Conservation (phyloP, 2,113 vertebrate species). For the Ardeotis arabs region DNA sequence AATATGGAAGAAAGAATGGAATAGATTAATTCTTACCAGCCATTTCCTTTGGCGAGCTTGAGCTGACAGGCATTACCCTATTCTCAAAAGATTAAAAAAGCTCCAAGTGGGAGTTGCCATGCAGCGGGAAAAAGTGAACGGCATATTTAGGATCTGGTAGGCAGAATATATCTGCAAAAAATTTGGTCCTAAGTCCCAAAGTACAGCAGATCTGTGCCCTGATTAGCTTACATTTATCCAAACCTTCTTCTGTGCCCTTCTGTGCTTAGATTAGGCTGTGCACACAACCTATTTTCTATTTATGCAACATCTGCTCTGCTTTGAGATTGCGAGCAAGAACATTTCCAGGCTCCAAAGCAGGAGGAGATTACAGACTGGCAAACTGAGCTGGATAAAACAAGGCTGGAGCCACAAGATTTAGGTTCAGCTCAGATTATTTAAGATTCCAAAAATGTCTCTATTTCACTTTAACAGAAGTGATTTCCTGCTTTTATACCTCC, state of each 20-base stretch:
- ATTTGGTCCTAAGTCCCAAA: not conserved
- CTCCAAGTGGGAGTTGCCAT: not conserved
- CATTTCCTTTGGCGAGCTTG: not conserved
- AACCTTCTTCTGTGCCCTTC: constrained; percentile 29
- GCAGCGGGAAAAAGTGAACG: not conserved
- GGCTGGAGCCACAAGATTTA: constrained; percentile 25
- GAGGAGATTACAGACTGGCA: constrained; percentile 47
- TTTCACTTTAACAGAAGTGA: not conserved
- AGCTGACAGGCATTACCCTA: not conserved
- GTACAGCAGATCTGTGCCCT: constrained; percentile 7
- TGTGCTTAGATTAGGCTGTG: constrained; percentile 47
- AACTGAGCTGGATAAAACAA: constrained; percentile 54
- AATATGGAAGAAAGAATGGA: not conserved
- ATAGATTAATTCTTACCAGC: not conserved
- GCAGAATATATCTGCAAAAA: not conserved
- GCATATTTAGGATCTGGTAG: not conserved
- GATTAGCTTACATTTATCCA: constrained; percentile 40
- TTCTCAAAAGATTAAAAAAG: not conserved
- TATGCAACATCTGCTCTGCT: constrained; percentile 63
- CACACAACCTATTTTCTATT: constrained; percentile 66
- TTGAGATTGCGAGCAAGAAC: constrained; percentile 58
- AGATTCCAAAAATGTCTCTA: constrained; percentile 32
- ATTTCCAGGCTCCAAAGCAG: constrained; percentile 61
- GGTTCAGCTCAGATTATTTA: constrained; percentile 35
- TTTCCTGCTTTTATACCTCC: constrained; percentile 16